Conservation (phyloP, 2,888 invertebrate genomes). For the Drosophila neonasuta region DNA sequence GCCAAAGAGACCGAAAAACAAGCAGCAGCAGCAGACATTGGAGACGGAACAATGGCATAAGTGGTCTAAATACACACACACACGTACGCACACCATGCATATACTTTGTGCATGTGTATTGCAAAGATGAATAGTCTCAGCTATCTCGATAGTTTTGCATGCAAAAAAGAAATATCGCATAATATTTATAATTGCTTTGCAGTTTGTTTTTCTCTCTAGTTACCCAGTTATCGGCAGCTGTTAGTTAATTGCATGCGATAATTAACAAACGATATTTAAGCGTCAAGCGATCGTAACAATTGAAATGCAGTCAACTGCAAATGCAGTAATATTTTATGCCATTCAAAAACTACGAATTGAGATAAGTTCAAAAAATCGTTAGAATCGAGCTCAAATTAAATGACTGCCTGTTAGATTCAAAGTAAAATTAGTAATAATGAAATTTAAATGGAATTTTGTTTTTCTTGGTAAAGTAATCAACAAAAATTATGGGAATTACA, state of each 20-base stretch:
- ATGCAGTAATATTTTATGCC: neutral
- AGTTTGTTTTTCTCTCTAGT: conserved; percentile 8
- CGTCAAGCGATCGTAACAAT: conserved; percentile 6
- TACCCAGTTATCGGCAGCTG: conserved; percentile 2
- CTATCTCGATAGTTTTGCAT: conserved; percentile 13
- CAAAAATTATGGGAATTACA: conserved; percentile 17
- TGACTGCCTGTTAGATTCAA: neutral
- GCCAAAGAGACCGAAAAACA: conserved; percentile 46
- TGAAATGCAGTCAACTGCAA: conserved; percentile 8
- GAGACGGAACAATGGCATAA: conserved; percentile 38
- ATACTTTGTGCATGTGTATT: neutral
- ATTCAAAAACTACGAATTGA: neutral
- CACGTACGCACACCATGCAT: conserved; percentile 18
- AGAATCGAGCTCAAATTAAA: neutral
- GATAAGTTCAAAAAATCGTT: neutral
- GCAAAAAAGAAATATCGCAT: neutral
- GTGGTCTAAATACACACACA: conserved; percentile 40
- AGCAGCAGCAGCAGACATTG: conserved; percentile 23
- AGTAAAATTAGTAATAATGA: conserved; percentile 23
- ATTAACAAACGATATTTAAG: conserved; percentile 4
- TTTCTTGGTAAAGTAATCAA: conserved; percentile 26
- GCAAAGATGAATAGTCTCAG: conserved; percentile 15
- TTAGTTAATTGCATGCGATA: neutral
- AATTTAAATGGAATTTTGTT: conserved; percentile 28
- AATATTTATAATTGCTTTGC: neutral